Conservation (phyloP, 2,888 invertebrate species). For the Acanthosepion esculentum region DNA sequence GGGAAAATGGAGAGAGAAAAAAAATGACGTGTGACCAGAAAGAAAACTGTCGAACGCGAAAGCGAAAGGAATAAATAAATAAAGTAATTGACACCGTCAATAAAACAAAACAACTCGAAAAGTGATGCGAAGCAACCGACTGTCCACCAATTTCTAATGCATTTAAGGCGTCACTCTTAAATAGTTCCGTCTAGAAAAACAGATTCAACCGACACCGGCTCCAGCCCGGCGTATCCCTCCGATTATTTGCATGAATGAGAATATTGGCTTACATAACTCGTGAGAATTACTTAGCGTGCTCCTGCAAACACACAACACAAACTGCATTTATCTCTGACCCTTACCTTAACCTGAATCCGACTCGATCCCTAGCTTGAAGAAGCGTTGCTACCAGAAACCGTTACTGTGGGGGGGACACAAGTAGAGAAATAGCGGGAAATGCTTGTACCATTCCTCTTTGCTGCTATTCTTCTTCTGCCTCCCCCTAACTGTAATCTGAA, state of each 20-base stretch:
- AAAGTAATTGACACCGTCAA: background rate
- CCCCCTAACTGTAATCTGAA: background rate
- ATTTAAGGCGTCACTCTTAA: background rate
- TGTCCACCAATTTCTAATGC: background rate
- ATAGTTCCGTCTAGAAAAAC: background rate
- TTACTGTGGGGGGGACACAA: no score
- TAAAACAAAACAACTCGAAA: background rate
- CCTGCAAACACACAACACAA: background rate
- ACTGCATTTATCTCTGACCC: background rate
- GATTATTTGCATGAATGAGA: background rate
- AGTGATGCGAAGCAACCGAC: background rate
- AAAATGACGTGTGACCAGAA: no score
- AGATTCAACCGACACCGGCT: background rate
- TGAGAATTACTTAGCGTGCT: background rate
- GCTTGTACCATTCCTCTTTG: background rate
- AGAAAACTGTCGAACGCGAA: no score
- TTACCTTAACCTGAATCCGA: background rate
- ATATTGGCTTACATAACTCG: conserved; percentile 33
- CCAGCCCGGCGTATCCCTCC: background rate
- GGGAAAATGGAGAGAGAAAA: no score
- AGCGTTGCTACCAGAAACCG: no score
- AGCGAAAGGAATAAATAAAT: no score
- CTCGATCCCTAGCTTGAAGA: background rate
- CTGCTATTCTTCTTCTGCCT: background rate
- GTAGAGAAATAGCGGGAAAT: background rate